Base-by-base conservation (phyloP, 2,797 vertebrate species). In the Perodicticus potto region DNA sequence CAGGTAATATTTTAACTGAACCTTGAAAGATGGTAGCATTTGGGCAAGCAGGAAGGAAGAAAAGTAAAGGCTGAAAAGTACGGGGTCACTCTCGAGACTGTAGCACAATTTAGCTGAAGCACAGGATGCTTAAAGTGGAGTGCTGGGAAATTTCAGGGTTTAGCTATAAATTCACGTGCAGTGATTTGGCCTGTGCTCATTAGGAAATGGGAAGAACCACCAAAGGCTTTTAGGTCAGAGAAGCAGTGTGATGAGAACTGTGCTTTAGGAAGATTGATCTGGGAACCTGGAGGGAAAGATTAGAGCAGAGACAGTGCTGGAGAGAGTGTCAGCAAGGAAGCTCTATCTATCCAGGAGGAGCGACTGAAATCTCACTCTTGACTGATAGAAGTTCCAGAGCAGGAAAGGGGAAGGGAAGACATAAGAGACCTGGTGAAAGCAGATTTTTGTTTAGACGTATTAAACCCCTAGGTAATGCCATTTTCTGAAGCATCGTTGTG, bases 1-100 rank as follows among this genome's bases (percentile, higher is more conserved):
- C 34, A 96, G 53, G 40, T 84, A 55, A 29, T 92, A 77, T 59
- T 91, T 95, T 92, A 88, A 67, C 6, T 14, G 63, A 86, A 82
- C 59, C 43, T 85, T 65, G 72, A 69, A 81, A 84, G 32, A 27
- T 61, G 34, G 40, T 70, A 86, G 55, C 76, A 80, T 76, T 86
- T 69, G 87, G 11, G 70, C 32, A 61, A 77, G 3, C 7, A 65
- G 32, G 72, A 61, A 86, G 57, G 19, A 82, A 23, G 16, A 65
- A 49, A 63, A 22, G 27, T 37, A 25, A 57, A 89, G 63, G 49
- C 32, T n/a, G 59, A 82, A 86, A 72, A 87, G 32, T 45, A 10
- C 20, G 27, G 34, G 14, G n/a, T 23, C 16, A 37, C 55, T 76
- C 45, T 34, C 23, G 74, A 69, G 61, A 88, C 19, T 29, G 45